phyloP scores from a whole-genome alignment of 1,140 invertebrate genomes.

The Gryllus bimaculatus region DNA sequence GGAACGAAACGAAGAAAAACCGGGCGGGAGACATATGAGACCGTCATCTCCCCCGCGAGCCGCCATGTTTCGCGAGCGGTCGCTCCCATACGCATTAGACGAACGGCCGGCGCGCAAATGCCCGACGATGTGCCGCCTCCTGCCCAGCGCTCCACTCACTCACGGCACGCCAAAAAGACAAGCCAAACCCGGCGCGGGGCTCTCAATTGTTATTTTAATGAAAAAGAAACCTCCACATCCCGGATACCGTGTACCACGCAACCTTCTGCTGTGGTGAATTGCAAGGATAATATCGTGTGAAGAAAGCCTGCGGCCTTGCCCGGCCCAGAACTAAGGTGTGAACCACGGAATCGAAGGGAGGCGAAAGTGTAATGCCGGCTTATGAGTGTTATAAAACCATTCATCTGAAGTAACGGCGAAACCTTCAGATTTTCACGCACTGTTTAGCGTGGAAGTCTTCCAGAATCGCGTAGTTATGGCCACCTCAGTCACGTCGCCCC shows the following conservation, averaged over 20 bases:
- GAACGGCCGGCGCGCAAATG: not conserved
- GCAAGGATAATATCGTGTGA: not conserved
- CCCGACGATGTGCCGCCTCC: not conserved
- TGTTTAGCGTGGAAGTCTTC: not conserved
- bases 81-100: not conserved
- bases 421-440: not conserved
- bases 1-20: not conserved
- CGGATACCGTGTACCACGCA: not conserved
- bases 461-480: not conserved
- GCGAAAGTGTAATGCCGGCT: not conserved
- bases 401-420: not conserved
- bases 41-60: not conserved
- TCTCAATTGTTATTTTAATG: not conserved
- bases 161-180: not conserved
- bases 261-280: not conserved
- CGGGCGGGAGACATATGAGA: not conserved
- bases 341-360: not conserved
- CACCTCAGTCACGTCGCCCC: not conserved
- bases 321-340: not conserved
- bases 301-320: not conserved
- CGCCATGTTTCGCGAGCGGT: not conserved
- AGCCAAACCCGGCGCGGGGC: not conserved
- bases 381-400: slow-evolving; percentile 5
- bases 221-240: not conserved
- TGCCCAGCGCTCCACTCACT: not conserved